A percentile compares a stretch with the other conserved stretches of the same genome.
Evolutionary conservation across 1,140 invertebrate species (phyloP).

Genomic region (Bacillus rossius): DNA sequence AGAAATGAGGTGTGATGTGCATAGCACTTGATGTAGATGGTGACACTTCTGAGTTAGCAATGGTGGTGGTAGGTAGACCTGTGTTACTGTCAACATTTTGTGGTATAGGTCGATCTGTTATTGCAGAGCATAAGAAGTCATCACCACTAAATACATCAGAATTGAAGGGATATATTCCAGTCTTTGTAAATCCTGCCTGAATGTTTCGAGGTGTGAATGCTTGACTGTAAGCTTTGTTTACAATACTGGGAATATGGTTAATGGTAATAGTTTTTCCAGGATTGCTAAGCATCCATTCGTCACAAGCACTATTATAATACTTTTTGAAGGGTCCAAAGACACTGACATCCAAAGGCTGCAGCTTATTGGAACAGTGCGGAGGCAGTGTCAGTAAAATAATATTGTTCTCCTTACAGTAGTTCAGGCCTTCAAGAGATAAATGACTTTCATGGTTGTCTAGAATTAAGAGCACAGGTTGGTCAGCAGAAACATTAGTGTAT

Average conservation of each 20-base stretch:
- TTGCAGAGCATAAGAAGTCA: slow-evolving; percentile 33
- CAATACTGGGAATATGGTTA: slow-evolving; percentile 29
- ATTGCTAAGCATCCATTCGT: slow-evolving; percentile 28
- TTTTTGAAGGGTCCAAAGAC: slow-evolving; percentile 37
- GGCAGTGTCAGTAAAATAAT: slow-evolving; percentile 9
- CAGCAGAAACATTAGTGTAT: slow-evolving; percentile 1
- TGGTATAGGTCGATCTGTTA: slow-evolving; percentile 39
- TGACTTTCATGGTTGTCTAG: slow-evolving; percentile 25
- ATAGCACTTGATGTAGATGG: no score
- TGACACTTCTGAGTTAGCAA: no score
- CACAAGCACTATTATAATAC: no score
- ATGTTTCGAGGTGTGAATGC: no score
- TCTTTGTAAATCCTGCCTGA: slow-evolving; percentile 25
- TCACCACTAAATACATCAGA: slow-evolving; percentile 31
- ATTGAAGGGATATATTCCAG: slow-evolving; percentile 36
- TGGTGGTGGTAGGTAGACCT: no score
- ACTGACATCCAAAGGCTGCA: not conserved
- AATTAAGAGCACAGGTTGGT: slow-evolving; percentile 17
- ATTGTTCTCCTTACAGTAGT: slow-evolving; percentile 11
- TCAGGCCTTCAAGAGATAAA: slow-evolving; percentile 4
- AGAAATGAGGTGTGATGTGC: not conserved
- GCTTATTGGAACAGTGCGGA: not conserved
- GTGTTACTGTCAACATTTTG: no score
- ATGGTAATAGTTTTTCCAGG: slow-evolving; percentile 29
- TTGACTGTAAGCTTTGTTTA: slow-evolving; percentile 24